Base-by-base conservation (phyloP, 2,888 invertebrate species). In the Oithona nana region DNA sequence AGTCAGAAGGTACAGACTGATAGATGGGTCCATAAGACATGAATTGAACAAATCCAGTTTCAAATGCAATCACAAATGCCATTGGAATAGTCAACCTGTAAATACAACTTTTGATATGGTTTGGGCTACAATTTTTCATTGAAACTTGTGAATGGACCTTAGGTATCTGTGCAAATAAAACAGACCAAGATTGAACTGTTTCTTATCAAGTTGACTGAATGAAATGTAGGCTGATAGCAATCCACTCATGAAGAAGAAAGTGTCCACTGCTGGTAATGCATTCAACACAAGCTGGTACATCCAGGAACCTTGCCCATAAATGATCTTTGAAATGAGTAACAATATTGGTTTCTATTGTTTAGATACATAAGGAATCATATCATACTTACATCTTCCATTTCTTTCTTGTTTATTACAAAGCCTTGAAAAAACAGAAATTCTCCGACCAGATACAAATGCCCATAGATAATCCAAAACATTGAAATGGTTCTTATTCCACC, bases 161-260 rank as follows among this genome's bases (percentile, higher is more conserved):
- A 64, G 31, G 24, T 52, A 57, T 3, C 64, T 50, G 48, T 64
- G 60, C 1, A 64, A 52, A 20, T 64, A 64, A 28, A 51, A 64
- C 59, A 60, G 48, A 26, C 31, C 49, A 22, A 59, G 39, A 31
- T n/a, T 31, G 26, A 59, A 48, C 22, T 26, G n/a, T 13, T 28
- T 22, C 28, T 59, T 59, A 20, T 31, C 59, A 2, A 59, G 24
- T 16, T 59, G 24, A 31, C 13, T 24, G n/a, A 59, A 59, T 2
- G 39, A 59, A 13, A 59, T 30, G 30, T 64, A 65, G 13, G 65
- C 60, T 20, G 62, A 58, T 30, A 64, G 56, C 30, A 63, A 50
- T n/a, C 65, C 65, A 20, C 59, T 59, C 57, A 65, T 60, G 20
- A 65, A 54, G 62, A 63, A 65, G 59, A 65, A 65, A 20, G 63